Conservation (phyloP, 2,888 invertebrate species). For the Xylota sylvarum region DNA sequence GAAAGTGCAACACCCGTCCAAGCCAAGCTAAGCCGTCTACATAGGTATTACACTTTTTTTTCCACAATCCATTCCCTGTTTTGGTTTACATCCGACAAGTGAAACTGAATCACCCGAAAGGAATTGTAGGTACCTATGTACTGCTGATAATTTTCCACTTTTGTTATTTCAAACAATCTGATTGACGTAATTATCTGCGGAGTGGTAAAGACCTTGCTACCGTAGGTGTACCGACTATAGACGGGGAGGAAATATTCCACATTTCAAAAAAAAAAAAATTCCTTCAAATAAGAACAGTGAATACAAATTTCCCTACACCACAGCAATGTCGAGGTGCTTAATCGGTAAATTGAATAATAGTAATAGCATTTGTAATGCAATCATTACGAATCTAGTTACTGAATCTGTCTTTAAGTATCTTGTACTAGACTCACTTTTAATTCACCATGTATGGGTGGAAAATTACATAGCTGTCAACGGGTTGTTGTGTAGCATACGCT, state of each 20-base stretch:
- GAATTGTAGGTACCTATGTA: constrained; percentile 41
- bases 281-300: constrained; percentile 43
- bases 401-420: constrained; percentile 26
- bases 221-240: constrained; percentile 13
- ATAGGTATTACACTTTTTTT: not conserved
- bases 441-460: constrained; percentile 59
- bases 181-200: constrained; percentile 52
- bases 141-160: constrained; percentile 57
- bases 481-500: constrained; percentile 22
- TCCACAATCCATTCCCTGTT: constrained; percentile 29
- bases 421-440: constrained; percentile 61
- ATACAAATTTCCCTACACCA: not conserved
- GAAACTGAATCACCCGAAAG: constrained; percentile 68
- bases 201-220: constrained; percentile 64
- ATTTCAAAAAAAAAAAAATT: constrained; percentile 46
- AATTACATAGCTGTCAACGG: constrained; percentile 70
- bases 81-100: constrained; percentile 54
- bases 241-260: constrained; percentile 52
- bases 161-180: constrained; percentile 59
- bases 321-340: not conserved
- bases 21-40: not conserved
- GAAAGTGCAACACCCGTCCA: constrained; percentile 30
- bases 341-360: constrained; percentile 55
- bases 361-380: constrained; percentile 59
- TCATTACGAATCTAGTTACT: constrained; percentile 20